Conservation (phyloP, 2,113 vertebrate genomes). For the Forbesichthys papilliferus region DNA sequence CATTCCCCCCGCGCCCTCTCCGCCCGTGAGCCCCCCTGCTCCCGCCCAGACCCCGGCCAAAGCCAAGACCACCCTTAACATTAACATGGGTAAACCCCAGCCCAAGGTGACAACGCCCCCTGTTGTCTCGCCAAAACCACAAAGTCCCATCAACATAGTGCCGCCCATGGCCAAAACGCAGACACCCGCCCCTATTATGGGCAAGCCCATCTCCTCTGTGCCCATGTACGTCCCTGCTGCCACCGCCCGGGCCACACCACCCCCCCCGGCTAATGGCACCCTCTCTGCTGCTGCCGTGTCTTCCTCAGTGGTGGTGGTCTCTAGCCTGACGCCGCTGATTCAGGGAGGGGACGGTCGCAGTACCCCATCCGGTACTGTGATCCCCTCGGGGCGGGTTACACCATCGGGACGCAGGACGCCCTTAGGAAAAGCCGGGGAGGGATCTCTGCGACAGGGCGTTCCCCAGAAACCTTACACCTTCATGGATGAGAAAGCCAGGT, state of each 20-base stretch:
- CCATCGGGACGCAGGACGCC: slow-evolving; percentile 70
- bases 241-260: slow-evolving; percentile 26
- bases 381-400: slow-evolving; percentile 59
- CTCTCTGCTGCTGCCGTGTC: slow-evolving; percentile 32
- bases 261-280: background rate
- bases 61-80: slow-evolving; percentile 76
- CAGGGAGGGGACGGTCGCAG: slow-evolving; percentile 56
- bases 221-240: slow-evolving; percentile 69
- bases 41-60: slow-evolving; percentile 51
- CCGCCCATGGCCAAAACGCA: slow-evolving; percentile 35
- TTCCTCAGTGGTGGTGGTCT: slow-evolving; percentile 74
- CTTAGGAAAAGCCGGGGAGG: slow-evolving; percentile 71
- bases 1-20: slow-evolving; percentile 11
- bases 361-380: slow-evolving; percentile 62
- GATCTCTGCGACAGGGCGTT: slow-evolving; percentile 85
- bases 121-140: slow-evolving; percentile 75
- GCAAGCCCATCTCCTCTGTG: slow-evolving; percentile 79
- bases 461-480: slow-evolving; percentile 98
- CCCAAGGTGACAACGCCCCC: slow-evolving; percentile 63
- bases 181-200: slow-evolving; percentile 60
- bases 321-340: slow-evolving; percentile 70
- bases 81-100: slow-evolving; percentile 70
- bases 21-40: slow-evolving; percentile 5
- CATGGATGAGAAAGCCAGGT: slow-evolving; percentile 97
- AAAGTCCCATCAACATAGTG: slow-evolving; percentile 60